Evolutionary conservation across 2,888 invertebrate species (phyloP), one percentile per base, ranked within the genome.

Genomic region (Argyresthia goedartella): DNA sequence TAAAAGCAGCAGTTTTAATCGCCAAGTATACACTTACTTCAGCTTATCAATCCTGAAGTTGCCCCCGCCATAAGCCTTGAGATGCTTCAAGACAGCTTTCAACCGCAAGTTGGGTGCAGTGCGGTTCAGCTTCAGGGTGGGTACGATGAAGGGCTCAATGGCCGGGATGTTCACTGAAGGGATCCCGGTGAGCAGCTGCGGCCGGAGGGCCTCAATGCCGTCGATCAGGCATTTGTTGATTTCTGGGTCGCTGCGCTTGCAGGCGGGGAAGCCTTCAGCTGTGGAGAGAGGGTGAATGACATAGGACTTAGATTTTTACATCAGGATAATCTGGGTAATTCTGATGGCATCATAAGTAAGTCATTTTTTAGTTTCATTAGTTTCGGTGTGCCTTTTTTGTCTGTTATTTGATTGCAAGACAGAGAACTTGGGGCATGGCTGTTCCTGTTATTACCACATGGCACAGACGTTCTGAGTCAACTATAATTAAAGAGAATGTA

Each of bases 131-230:
- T 89, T 89, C 55, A 93, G 80, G 51, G 90, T 89, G 0, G 93
- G 91, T 11, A 94, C 81, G 9, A 71, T 76, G 57, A 94, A 87
- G 0, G 94, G 94, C 56, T 94, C 93, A 56, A 91, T 77, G 0
- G 90, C 74, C 1, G 93, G 93, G 16, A 93, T 87, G 55, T 87
- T 86, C 4, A 92, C 73, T 63, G 90, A 90, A 0, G 91, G 89
- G 52, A 93, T 91, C 1, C 93, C 93, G 46, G 80, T 68, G 9
- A 78, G 73, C 33, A 93, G 73, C 25, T 87, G 81, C 0, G 90
- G 89, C 51, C 87, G 81, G 53, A 92, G 73, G 0, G 72, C 71
- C 52, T 92, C 89, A 8, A 94, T 78, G 1, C 89, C 89, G 13
- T 88, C 70, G 55, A 85, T 76, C 0, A 91, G 73, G 63, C 93